Base-by-base conservation (phyloP, 2,888 invertebrate genomes). In the Lottia gigantea region DNA sequence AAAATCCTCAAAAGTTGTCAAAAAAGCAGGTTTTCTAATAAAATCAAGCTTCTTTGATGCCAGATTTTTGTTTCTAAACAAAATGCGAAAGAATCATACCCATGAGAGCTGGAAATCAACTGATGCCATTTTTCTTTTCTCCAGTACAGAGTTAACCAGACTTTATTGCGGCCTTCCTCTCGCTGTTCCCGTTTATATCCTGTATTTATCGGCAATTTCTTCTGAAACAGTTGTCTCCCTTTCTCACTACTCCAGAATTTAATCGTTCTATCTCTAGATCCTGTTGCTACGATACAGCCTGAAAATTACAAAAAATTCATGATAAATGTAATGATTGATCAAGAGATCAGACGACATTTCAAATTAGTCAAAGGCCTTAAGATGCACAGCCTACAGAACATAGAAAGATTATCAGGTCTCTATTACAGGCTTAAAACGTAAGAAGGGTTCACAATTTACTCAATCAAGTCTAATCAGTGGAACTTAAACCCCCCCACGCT, bases 261-360 rank as follows among this genome's bases (percentile, higher is more conserved):
- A 69, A 86, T 82, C 79, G 90, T 90, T 82, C 92, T 92, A 85
- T 92, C 92, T 89, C 91, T 92, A 66, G 92, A 91, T 55, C 93
- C 91, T 64, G 93, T 92, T 47, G 94, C 94, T 74, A 95, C 88
- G 31, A 94, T 87, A 87, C 90, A 81, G 26, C 81, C 82, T 16
- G 76, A 73, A 25, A 55, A 69, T 46, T n/a, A 78, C 78, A 75
- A 89, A 79, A 8, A 67, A 70, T 40, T 71, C 66, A 31, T 31
- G 46, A 14, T 25, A n/a, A 19, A 31, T 70, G 15, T 23, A 15
- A 19, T 16, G 25, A 0, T 2, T 16, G 16, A 31, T 31, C 3
- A 31, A 31, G 31, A 4, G 31, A 2, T 31, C 31, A 31, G 31
- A 31, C 2, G 31, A 31, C 31, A 4, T 31, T n/a, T n/a, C n/a